These are phyloP conservation scores for Neodiprion fabricii DNA, from an alignment of 1,140 invertebrate species.

Conservation along the genomic window DNA sequence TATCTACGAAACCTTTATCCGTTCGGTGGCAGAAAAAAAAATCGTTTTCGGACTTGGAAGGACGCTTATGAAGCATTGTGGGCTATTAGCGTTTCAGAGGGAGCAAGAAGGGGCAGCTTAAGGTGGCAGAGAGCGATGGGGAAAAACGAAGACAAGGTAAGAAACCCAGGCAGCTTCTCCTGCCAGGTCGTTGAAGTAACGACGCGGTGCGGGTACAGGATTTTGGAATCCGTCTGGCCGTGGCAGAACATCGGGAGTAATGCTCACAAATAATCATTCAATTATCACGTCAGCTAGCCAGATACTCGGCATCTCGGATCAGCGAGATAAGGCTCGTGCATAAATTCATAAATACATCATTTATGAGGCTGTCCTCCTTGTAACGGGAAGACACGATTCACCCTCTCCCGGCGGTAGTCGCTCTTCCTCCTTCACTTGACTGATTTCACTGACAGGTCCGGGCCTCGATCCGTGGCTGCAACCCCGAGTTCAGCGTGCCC, in stretches of 20 bases:
- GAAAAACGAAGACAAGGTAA: too few relatives aligned
- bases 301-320: neutral
- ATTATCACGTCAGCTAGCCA: neutral
- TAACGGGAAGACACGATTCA: constrained; percentile 8
- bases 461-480: neutral
- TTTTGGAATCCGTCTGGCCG: too few relatives aligned
- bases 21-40: too few relatives aligned
- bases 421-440: neutral
- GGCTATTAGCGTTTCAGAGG: too few relatives aligned
- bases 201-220: too few relatives aligned
- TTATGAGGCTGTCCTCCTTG: neutral
- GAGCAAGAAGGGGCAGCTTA: too few relatives aligned
- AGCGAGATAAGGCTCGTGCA: neutral
- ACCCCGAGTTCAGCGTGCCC: neutral
- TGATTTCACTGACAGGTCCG: neutral
- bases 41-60: too few relatives aligned
- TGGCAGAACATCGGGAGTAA: neutral
- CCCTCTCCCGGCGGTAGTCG: neutral
- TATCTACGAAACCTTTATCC: too few relatives aligned
- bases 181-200: too few relatives aligned
- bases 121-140: too few relatives aligned
- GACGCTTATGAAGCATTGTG: too few relatives aligned
- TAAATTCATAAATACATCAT: constrained; percentile 14
- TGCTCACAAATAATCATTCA: constrained; percentile 10
- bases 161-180: too few relatives aligned